A percentile compares a stretch with the other conserved stretches of the same genome.
These are phyloP conservation scores for Chrosomus eos DNA, from an alignment of 2,797 vertebrate genomes.

Conservation along the genomic window DNA sequence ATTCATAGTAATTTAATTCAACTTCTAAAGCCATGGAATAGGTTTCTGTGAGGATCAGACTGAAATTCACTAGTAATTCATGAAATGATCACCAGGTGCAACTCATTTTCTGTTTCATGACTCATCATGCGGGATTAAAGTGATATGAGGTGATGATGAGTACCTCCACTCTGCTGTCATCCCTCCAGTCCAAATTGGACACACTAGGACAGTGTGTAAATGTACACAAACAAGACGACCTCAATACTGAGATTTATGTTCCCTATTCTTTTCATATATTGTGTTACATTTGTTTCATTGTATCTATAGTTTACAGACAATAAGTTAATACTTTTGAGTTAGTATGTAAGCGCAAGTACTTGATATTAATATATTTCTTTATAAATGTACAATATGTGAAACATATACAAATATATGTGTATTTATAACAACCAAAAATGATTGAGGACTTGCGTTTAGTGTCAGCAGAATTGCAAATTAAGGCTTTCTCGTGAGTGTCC, in stretches of 20 bases:
- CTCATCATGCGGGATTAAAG: neutral
- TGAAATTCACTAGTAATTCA: neutral
- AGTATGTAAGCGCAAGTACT: slow-evolving; percentile 78
- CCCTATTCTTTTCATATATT: slow-evolving; percentile 64
- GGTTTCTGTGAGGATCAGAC: neutral
- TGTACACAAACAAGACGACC: slow-evolving; percentile 74
- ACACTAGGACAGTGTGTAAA: slow-evolving; percentile 47
- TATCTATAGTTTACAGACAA: slow-evolving; percentile 68
- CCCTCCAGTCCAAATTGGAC: neutral
- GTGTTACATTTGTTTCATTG: slow-evolving; percentile 69
- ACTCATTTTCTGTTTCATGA: neutral
- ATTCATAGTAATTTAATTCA: neutral
- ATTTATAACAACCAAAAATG: slow-evolving; percentile 69
- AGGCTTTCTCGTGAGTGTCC: neutral
- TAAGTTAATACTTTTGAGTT: slow-evolving; percentile 80
- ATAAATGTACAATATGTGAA: slow-evolving; percentile 74
- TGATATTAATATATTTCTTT: slow-evolving; percentile 85
- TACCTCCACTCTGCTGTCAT: slow-evolving; percentile 17
- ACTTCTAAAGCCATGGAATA: neutral
- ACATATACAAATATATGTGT: slow-evolving; percentile 75
- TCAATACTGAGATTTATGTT: slow-evolving; percentile 68
- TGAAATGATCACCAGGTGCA: neutral
- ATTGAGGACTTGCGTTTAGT: slow-evolving; percentile 40
- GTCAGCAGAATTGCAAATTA: slow-evolving; percentile 55
- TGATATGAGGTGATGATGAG: neutral